Conservation (phyloP, 2,797 vertebrate genomes). For the Loriculus beryllinus region DNA sequence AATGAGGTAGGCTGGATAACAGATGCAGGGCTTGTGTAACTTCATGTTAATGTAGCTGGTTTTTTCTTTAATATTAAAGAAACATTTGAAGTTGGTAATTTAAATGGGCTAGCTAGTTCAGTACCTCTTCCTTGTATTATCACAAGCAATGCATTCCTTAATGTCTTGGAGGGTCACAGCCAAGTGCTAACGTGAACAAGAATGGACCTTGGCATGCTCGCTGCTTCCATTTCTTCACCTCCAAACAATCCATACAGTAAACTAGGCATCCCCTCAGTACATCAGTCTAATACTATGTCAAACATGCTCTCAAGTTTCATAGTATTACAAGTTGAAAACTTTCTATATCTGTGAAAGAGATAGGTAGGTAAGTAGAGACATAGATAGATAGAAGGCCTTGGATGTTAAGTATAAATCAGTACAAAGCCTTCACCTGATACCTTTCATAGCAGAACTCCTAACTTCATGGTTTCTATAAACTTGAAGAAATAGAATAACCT, state of each 20-base stretch:
- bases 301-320: not conserved
- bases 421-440: not conserved
- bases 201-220: not conserved
- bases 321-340: not conserved
- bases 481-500: not conserved
- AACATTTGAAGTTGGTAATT: not conserved
- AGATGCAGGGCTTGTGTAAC: not conserved
- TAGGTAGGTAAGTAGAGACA: not conserved
- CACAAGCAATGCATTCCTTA: not conserved
- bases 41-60: not conserved
- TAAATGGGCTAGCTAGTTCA: not conserved
- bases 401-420: not conserved
- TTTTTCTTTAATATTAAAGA: not conserved
- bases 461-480: not conserved
- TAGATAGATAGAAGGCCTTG: not conserved
- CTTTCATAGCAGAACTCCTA: not conserved
- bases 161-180: not conserved
- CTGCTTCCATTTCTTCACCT: not conserved
- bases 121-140: not conserved
- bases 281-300: not conserved
- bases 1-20: not conserved
- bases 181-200: not conserved
- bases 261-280: not conserved
- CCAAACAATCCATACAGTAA: not conserved
- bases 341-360: not conserved